A percentile compares a stretch with the other conserved stretches of the same genome.
Conservation (phyloP, 2,113 vertebrate genomes). For the Etia nguti region DNA sequence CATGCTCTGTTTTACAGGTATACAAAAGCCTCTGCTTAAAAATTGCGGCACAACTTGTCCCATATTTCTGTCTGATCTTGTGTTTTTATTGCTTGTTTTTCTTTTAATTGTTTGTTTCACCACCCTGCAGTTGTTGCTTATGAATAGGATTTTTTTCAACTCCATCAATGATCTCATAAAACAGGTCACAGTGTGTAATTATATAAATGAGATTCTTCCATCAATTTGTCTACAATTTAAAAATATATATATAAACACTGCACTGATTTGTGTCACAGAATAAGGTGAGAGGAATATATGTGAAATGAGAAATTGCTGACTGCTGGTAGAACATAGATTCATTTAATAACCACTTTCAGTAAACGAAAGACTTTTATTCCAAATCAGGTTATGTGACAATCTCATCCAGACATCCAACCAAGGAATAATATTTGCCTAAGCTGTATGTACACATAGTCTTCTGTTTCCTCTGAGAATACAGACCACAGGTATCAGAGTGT, state of each 20-base stretch:
- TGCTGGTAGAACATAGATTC: neutral
- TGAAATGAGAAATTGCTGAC: neutral
- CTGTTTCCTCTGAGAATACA: neutral
- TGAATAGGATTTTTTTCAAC: constrained; percentile 59
- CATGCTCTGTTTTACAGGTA: neutral
- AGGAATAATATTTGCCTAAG: neutral
- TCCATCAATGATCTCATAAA: constrained; percentile 54
- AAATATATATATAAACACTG: neutral
- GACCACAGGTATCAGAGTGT: constrained; percentile 10
- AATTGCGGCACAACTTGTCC: neutral
- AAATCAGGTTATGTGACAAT: neutral
- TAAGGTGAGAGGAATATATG: neutral
- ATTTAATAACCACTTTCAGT: neutral
- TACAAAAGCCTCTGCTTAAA: neutral
- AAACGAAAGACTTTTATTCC: neutral
- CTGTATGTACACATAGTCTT: neutral
- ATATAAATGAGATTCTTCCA: constrained; percentile 23
- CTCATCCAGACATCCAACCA: neutral
- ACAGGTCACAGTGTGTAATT: constrained; percentile 62
- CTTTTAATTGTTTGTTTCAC: neutral
- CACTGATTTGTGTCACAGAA: neutral
- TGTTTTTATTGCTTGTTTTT: neutral
- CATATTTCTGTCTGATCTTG: neutral
- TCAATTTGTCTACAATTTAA: neutral
- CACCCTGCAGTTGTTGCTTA: neutral